Conservation (phyloP, 2,797 vertebrate genomes). For the Catamblyrhynchus diadema region DNA sequence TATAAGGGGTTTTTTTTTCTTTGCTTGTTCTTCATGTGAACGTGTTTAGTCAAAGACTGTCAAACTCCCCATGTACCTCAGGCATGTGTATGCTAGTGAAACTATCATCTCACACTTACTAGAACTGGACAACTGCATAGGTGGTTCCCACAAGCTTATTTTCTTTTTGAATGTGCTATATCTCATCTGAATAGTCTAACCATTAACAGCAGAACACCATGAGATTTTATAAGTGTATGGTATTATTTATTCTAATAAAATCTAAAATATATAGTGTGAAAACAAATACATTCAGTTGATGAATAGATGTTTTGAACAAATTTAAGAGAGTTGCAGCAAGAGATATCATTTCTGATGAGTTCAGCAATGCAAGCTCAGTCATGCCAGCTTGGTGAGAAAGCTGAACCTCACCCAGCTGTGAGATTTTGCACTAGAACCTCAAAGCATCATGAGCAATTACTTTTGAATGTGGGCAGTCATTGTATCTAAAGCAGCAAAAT, state of each 20-base stretch:
- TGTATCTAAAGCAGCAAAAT: slow-evolving; percentile 22
- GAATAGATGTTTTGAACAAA: neutral
- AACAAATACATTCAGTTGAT: neutral
- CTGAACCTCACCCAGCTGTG: slow-evolving; percentile 57
- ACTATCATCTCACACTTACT: neutral
- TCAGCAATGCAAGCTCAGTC: slow-evolving; percentile 55
- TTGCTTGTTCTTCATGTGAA: neutral
- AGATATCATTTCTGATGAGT: slow-evolving; percentile 22
- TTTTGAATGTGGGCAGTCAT: slow-evolving; percentile 33
- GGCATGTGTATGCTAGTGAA: neutral
- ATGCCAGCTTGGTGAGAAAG: slow-evolving; percentile 50
- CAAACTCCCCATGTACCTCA: rapidly evolving
- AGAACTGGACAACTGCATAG: neutral
- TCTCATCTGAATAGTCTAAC: neutral
- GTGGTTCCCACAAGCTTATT: neutral
- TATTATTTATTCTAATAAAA: neutral
- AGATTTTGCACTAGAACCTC: slow-evolving; percentile 45
- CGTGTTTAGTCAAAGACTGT: neutral
- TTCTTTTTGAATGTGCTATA: neutral
- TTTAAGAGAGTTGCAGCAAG: slow-evolving; percentile 16
- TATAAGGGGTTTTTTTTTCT: neutral
- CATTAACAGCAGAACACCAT: neutral
- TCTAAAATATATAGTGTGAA: neutral
- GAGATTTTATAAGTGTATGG: neutral
- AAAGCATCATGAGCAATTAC: slow-evolving; percentile 31